Conservation (phyloP, 2,113 vertebrate species). For the Eretmochelys imbricata region DNA sequence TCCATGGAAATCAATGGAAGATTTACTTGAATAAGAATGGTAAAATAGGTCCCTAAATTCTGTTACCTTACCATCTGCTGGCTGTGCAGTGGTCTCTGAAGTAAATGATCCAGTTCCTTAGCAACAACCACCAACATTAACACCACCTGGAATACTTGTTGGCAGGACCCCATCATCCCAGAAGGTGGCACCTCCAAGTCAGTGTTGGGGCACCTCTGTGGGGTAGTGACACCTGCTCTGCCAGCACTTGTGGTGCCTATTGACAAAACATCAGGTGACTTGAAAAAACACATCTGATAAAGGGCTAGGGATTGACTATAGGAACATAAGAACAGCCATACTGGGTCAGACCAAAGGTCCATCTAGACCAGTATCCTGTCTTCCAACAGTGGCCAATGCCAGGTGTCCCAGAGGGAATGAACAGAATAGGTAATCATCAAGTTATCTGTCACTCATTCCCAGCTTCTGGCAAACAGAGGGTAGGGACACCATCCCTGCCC, state of each 20-base stretch:
- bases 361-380: no score
- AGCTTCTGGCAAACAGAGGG: no score
- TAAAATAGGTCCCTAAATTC: neutral
- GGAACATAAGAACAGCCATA: neutral
- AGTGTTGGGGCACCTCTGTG: neutral
- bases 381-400: no score
- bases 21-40: neutral
- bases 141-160: neutral
- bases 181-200: neutral
- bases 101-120: neutral
- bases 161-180: neutral
- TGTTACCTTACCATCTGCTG: neutral
- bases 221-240: neutral
- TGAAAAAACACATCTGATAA: neutral
- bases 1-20: neutral
- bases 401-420: no score
- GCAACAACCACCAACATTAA: neutral
- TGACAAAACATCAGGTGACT: neutral
- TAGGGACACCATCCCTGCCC: no score
- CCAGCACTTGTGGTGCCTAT: neutral
- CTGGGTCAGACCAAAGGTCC: no score
- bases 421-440: no score
- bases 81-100: neutral
- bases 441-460: no score
- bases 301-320: neutral